A percentile compares a stretch with the other conserved stretches of the same genome.
Conservation (phyloP, 2,888 invertebrate species). For the Drosophila anomelani region DNA sequence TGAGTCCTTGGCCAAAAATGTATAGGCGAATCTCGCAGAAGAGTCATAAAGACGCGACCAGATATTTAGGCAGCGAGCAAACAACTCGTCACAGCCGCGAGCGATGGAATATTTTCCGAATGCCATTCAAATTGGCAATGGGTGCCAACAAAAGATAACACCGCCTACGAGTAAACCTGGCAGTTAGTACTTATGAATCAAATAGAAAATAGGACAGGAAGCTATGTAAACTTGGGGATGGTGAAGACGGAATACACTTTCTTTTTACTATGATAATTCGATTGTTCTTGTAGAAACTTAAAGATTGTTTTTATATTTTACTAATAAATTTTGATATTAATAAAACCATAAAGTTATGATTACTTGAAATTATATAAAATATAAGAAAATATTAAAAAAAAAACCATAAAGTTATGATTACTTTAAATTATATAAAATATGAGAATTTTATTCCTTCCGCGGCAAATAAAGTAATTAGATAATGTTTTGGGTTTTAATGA, state of each 20-base stretch:
- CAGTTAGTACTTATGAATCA: slow-evolving; percentile 26
- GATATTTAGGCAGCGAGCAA: slow-evolving; percentile 10
- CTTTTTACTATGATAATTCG: not conserved
- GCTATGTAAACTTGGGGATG: not conserved
- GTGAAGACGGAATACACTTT: not conserved
- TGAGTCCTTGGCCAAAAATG: slow-evolving; percentile 51
- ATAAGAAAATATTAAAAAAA: not conserved
- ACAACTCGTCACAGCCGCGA: slow-evolving; percentile 61
- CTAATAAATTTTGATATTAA: not conserved
- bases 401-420: not conserved
- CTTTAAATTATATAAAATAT: not conserved
- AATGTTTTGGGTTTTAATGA: not conserved
- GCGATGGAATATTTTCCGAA: slow-evolving; percentile 54
- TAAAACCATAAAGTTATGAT: not conserved
- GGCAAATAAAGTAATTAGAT: not conserved
- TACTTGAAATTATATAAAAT: not conserved
- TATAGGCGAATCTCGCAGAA: slow-evolving; percentile 27
- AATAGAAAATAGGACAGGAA: slow-evolving; percentile 5
- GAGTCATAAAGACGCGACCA: slow-evolving; percentile 19
- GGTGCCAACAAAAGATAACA: slow-evolving; percentile 57
- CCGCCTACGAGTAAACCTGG: slow-evolving; percentile 21
- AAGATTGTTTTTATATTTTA: not conserved
- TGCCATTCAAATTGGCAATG: slow-evolving; percentile 51
- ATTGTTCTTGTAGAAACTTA: not conserved
- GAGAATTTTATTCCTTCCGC: no score